phyloP scores from a whole-genome alignment of 2,797 vertebrate species.

The Gallinago nigripennis region DNA sequence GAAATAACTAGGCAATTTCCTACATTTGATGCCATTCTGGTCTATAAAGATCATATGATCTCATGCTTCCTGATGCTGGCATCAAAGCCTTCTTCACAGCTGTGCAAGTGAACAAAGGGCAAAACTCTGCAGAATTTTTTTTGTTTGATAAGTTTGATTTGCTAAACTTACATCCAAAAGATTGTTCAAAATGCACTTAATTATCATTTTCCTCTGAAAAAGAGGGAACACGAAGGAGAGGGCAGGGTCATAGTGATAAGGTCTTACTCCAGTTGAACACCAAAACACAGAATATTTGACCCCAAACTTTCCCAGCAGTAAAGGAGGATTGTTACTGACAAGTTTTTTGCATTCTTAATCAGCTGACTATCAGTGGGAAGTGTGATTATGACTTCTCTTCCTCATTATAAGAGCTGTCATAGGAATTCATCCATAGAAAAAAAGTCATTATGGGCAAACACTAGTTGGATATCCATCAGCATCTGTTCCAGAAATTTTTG shows the following conservation, averaged over 20 bases:
- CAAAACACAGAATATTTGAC: background rate
- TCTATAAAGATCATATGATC: slow-evolving; percentile 31
- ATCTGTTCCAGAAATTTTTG: background rate
- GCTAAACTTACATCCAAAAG: background rate
- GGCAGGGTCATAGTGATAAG: background rate
- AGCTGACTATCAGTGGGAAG: background rate
- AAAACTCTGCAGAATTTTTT: background rate
- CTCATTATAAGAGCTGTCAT: background rate
- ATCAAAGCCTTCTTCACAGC: background rate
- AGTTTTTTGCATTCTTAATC: background rate
- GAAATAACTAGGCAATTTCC: slow-evolving; percentile 64
- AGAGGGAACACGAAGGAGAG: rapidly evolving
- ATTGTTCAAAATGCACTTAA: background rate
- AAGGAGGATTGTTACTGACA: background rate
- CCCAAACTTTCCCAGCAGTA: background rate
- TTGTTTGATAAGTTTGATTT: background rate
- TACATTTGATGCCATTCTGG: slow-evolving; percentile 18
- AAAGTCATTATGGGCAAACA: background rate
- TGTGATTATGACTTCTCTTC: background rate
- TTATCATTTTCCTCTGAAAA: background rate
- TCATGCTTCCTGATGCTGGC: background rate
- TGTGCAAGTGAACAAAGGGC: background rate
- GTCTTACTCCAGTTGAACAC: background rate
- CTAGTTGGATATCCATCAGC: rapidly evolving
- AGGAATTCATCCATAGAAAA: background rate